Evolutionary conservation across 2,113 vertebrate species (phyloP).

Genomic region (Gallinago paraguaiae): DNA sequence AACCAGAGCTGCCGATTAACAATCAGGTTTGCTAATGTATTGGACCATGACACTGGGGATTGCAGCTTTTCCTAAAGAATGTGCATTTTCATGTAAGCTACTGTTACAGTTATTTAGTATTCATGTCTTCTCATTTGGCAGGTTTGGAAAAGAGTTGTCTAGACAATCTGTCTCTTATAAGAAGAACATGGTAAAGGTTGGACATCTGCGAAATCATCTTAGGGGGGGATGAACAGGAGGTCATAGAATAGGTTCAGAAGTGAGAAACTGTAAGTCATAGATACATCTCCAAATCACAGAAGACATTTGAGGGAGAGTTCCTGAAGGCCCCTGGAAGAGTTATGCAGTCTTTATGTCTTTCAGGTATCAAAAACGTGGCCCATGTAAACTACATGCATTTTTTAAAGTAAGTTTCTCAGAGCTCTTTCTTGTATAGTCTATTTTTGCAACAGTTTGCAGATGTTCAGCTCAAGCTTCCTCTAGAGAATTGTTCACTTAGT

Average conservation of each 20-base stretch:
- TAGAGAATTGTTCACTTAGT: slow-evolving; percentile 20
- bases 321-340: background rate
- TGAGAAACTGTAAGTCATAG: background rate
- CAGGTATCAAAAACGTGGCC: background rate
- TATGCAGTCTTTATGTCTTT: background rate
- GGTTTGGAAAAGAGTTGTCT: background rate
- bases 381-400: background rate
- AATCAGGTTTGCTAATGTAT: background rate
- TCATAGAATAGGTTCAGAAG: background rate
- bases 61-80: background rate
- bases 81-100: background rate
- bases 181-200: background rate
- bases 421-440: background rate
- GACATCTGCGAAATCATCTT: background rate
- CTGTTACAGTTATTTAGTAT: background rate
- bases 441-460: slow-evolving; percentile 45
- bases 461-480: slow-evolving; percentile 11
- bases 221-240: background rate
- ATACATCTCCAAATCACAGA: background rate
- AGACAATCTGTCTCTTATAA: background rate
- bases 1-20: background rate
- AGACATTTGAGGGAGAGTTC: background rate
- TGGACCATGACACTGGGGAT: background rate
- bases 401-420: background rate
- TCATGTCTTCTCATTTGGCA: background rate